Conservation (phyloP, 2,888 invertebrate species). For the Callyntrura guangdongensis region DNA sequence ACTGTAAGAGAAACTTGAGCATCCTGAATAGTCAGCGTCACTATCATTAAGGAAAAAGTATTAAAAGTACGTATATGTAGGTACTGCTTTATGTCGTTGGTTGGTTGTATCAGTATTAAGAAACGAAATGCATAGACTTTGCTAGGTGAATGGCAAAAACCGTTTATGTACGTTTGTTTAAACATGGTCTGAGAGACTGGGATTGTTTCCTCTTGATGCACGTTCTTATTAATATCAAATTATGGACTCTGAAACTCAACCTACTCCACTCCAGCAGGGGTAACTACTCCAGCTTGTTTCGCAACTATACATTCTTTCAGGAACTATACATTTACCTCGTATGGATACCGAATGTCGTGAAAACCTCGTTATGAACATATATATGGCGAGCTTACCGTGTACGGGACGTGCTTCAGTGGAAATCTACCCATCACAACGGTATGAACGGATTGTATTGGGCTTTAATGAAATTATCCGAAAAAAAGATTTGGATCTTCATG, state of each 20-base stretch:
- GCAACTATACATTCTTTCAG: background rate
- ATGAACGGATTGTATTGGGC: conserved; percentile 68
- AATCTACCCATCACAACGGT: conserved; percentile 53
- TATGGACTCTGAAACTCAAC: conserved; percentile 45
- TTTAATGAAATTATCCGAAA: conserved; percentile 77
- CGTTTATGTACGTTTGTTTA: background rate
- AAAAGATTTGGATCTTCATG: conserved; percentile 74
- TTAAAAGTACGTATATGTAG: background rate
- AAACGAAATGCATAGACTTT: no score
- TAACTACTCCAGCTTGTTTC: background rate
- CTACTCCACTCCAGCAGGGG: background rate
- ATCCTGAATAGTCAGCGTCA: conserved; percentile 24
- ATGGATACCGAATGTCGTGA: background rate
- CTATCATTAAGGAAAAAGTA: conserved; percentile 15
- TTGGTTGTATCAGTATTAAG: no score
- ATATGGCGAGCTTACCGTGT: background rate
- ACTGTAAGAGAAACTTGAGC: conserved; percentile 5
- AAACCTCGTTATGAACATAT: background rate
- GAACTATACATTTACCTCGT: background rate
- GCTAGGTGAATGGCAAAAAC: background rate
- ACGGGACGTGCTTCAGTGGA: conserved; percentile 11
- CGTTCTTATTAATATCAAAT: conserved; percentile 64
- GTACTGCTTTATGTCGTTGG: background rate
- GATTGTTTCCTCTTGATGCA: conserved; percentile 38
- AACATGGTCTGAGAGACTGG: conserved; percentile 5